Evolutionary conservation across 2,113 vertebrate genomes (phyloP).

Genomic region (Oceanites oceanicus): DNA sequence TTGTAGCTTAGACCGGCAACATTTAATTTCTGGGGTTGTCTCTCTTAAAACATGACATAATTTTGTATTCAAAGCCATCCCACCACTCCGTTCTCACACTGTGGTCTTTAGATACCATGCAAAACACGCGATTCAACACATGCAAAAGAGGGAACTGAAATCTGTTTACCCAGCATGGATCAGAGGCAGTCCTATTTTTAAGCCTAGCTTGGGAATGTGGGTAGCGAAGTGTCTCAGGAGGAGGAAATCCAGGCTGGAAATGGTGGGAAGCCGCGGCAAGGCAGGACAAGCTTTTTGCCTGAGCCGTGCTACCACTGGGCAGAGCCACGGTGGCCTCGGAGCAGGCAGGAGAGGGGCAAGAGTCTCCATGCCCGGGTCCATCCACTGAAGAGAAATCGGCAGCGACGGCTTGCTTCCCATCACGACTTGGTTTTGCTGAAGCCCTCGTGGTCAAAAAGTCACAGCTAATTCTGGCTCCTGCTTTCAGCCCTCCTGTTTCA

Average conservation of each 20-base stretch:
- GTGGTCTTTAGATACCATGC: neutral
- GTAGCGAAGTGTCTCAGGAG: neutral
- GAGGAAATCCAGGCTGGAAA: neutral
- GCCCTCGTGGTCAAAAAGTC: neutral
- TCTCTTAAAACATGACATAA: neutral
- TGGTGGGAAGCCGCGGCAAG: neutral
- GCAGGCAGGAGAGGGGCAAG: neutral
- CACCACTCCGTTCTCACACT: rapidly evolving
- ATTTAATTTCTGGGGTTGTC: neutral
- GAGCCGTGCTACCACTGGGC: neutral
- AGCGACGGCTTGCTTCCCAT: neutral
- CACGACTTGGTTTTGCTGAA: neutral
- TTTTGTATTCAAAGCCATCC: neutral
- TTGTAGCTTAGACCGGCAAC: neutral
- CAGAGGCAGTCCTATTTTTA: neutral
- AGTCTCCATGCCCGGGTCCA: neutral
- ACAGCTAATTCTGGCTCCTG: neutral
- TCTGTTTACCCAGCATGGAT: neutral
- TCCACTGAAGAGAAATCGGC: neutral
- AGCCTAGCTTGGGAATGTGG: neutral
- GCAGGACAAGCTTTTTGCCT: neutral
- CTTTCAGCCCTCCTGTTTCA: neutral
- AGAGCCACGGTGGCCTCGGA: neutral
- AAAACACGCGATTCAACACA: neutral
- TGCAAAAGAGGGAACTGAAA: neutral